Base-by-base conservation (phyloP, 1,140 invertebrate genomes). In the Meloidogyne exigua region DNA sequence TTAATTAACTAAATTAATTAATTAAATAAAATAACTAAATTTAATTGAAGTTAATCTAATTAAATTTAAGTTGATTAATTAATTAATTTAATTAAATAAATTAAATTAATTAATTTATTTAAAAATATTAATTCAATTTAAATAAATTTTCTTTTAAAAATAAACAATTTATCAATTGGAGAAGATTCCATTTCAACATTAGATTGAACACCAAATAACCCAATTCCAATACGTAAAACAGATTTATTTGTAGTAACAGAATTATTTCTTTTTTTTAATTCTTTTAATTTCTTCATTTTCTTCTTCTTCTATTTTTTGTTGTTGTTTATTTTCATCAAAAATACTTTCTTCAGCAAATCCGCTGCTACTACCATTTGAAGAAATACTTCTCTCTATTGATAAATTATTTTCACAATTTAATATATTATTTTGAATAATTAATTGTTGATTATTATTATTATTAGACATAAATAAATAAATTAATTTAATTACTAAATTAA, bases 201-300 rank as follows among this genome's bases (percentile, higher is more conserved):
- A 57, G 49, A 57, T n/a, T 57, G 49, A n/a, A n/a, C 3, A 57
- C 49, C 49, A 57, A 57, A 57, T 9, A 57, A 57, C 1, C 49
- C 49, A 57, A 57, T 57, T 57, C 49, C 49, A 57, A 57, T 57
- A 57, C 49, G 49, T n/a, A 57, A 57, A 57, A 57, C 49, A n/a
- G 49, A 57, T 57, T 57, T 57, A 57, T 57, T 12, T 21, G 2
- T 12, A 21, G 2, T 12, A 21, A 57, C 44, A 49, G 44, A 57
- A 57, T 9, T n/a, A 57, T 1, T n/a, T 57, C 9, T 57, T n/a
- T n/a, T n/a, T n/a, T 9, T 7, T 57, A 9, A 5, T n/a, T 9
- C 4, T n/a, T 21, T 12, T n/a, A 9, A 12, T 57, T 21, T 49
- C 15, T 18, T 18, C 15, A 9, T 49, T 7, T 18, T 49, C 44